Evolutionary conservation across 2,797 vertebrate genomes (phyloP).

Genomic region (Dallia pectoralis): DNA sequence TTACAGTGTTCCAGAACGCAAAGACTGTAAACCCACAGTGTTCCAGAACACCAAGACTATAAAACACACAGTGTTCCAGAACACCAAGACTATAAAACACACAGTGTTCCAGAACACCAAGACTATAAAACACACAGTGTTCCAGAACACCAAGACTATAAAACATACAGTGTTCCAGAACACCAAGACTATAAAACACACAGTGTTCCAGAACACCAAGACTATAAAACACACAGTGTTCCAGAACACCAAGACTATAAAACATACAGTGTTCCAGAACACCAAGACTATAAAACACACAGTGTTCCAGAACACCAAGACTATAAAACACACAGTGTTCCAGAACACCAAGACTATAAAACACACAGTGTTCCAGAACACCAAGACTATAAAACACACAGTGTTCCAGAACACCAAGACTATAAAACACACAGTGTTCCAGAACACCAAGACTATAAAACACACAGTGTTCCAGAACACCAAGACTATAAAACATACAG

Average conservation of each 20-base stretch:
- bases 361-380: constrained; percentile 18
- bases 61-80: constrained; percentile 15
- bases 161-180: too few relatives aligned
- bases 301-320: too few relatives aligned
- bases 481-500: constrained; percentile 19
- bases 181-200: too few relatives aligned
- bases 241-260: neutral
- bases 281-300: neutral
- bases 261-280: neutral
- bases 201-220: too few relatives aligned
- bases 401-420: neutral
- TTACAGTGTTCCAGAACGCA: neutral
- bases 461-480: constrained; percentile 19
- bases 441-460: constrained; percentile 13
- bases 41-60: too few relatives aligned
- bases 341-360: too few relatives aligned
- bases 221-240: neutral
- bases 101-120: neutral
- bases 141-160: neutral
- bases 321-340: too few relatives aligned
- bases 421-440: too few relatives aligned
- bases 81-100: constrained; percentile 24
- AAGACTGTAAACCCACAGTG: too few relatives aligned
- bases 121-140: neutral
- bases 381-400: neutral